Evolutionary conservation across 2,113 vertebrate genomes (phyloP).

Genomic region (Cygnus atratus): DNA sequence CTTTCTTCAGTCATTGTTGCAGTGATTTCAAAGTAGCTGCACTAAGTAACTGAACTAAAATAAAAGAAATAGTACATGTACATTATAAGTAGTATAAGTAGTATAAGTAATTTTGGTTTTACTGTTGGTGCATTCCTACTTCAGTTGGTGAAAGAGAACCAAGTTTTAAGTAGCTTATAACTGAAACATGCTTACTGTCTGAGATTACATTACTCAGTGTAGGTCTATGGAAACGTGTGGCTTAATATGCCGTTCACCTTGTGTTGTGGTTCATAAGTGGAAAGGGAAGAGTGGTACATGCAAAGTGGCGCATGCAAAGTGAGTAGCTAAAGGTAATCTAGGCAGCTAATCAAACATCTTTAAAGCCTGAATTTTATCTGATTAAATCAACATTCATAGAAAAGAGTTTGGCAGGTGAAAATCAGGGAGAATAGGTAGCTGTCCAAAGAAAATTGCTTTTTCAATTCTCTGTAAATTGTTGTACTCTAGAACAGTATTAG

Average conservation of each 20-base stretch:
- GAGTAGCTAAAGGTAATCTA: conserved; percentile 36
- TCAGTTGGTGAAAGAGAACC: not conserved
- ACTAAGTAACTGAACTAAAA: not conserved
- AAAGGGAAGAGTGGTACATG: not conserved
- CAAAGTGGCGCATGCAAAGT: conserved; percentile 8
- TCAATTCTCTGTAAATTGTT: conserved; percentile 65
- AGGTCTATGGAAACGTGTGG: not conserved
- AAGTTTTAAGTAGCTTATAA: not conserved
- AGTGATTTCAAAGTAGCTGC: not conserved
- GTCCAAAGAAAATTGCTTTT: conserved; percentile 69
- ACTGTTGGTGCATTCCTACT: not conserved
- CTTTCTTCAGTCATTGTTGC: not conserved
- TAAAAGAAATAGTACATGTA: not conserved
- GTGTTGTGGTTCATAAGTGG: not conserved
- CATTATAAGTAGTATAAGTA: not conserved
- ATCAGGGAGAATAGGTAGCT: conserved; percentile 65
- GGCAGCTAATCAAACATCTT: conserved; percentile 65
- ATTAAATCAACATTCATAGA: conserved; percentile 52
- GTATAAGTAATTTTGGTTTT: not conserved
- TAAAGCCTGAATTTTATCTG: conserved; percentile 57
- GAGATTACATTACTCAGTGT: not conserved
- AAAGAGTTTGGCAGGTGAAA: conserved; percentile 65
- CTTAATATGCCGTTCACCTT: not conserved
- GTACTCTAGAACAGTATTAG: conserved; percentile 48
- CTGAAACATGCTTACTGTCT: not conserved